Base-by-base conservation (phyloP, 2,888 invertebrate genomes). In the Tortricodes alternella region DNA sequence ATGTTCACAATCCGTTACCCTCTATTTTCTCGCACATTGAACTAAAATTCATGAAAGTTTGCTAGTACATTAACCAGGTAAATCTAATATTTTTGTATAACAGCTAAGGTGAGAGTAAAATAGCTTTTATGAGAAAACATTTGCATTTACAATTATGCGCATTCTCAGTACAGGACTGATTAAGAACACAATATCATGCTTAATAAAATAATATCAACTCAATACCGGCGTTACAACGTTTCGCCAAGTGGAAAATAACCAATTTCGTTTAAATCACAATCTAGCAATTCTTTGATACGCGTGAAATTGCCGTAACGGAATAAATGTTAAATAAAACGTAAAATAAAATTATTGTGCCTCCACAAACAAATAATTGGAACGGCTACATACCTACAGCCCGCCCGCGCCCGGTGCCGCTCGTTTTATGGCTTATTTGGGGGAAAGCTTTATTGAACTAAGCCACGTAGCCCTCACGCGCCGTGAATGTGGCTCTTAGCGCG, bases 281-380 rank as follows among this genome's bases (percentile, higher is more conserved):
- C 88, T 86, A 88, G 86, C 85, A 80, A 85, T 85, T 82, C 89
- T 86, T 86, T 89, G 89, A 90, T 89, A 88, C 85, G 89, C 89
- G 83, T 90, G 89, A 90, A 90, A 90, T 90, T 88, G 88, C 84
- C 89, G 89, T 88, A 89, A 89, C 89, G 89, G 84, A 86, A 89
- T 90, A 90, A 90, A 90, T 89, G 89, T 89, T 90, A 87, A 89
- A 89, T 90, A 90, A 90, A 90, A 90, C 89, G 89, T 86, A 88
- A 89, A 90, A 89, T 88, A 90, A 90, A 90, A 89, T 89, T 85
- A 88, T 89, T 86, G 85, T 84, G 87, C 88, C 85, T 89, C 87
- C 89, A 83, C 88, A 89, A 89, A 89, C 89, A 90, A 89, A 90
- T 89, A 89, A 90, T 89, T 89, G 88, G 85, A 84, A 83, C 82